Base-by-base conservation (phyloP, 2,797 vertebrate species). In the Eupleurogrammus muticus region DNA sequence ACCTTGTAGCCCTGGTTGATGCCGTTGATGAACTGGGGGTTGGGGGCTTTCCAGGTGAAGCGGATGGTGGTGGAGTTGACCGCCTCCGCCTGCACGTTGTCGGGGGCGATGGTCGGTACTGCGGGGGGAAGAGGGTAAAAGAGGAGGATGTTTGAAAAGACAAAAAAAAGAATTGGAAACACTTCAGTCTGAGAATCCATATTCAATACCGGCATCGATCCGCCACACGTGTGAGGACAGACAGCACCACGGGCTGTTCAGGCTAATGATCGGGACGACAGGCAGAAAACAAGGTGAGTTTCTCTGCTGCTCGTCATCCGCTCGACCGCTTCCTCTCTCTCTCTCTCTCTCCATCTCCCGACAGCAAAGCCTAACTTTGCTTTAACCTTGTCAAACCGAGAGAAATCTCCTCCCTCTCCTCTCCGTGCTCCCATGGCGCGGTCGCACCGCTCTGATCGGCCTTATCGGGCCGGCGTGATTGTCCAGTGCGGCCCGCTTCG, bases 1-100 rank as follows among this genome's bases (percentile, higher is more conserved):
- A 98, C 98, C 97, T 98, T 99, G 93, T 99, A 99, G 66, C 97
- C 98, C 90, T 99, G 97, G 93, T 99, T 99, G 93, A 99, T 98
- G 79, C 98, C 98, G 0, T 99, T 99, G 94, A 99, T 97, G 94
- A 99, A 99, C 93, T 99, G 97, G 13, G 98, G 98, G 87, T 97
- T 99, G 16, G 97, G 97, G 9, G 97, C 96, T 1, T 91, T 96
- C 98, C 98, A 99, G 73, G 96, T 97, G 81, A 98, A 97, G 74
- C 96, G 97, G 75, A 99, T 95, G 5, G 96, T 92, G 0, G 97
- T 99, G 24, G 97, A 99, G 87, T 99, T 99, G 85, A 96, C 96
- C 52, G 97, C 88, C 80, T 99, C 97, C 0, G 93, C 92, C 35
- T 96, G 96, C 77, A 98, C 97, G 0, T 96, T 98, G 57, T 96